Evolutionary conservation across 2,797 vertebrate genomes (phyloP), one percentile per base, ranked within the genome.

Genomic region (Coracias cyanogaster): DNA sequence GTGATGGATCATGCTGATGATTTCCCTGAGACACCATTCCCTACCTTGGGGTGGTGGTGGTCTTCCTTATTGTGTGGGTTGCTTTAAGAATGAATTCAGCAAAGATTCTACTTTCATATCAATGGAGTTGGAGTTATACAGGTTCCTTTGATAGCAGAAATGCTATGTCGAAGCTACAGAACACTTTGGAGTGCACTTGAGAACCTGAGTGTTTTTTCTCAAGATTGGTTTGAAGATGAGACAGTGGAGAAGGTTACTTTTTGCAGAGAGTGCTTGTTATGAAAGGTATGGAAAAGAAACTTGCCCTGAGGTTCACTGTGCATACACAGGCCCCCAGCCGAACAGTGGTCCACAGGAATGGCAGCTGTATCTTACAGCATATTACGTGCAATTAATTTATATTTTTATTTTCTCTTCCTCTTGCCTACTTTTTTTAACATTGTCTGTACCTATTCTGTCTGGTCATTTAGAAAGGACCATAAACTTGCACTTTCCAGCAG

Each of bases 401-500:
- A 22, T 88, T 69, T 90, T 61, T 12, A 43, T 54, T 88, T 86
- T 86, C 24, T 83, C 10, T 69, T 24, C 35, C 77, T 73, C 71
- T 41, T 69, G 6, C 9, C 41, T 71, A 28, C 14, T 11, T 74
- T 61, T 72, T 76, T 39, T 10, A 82, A 65, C 13, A 49, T 66
- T 84, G 7, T 13, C 31, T 69, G 9, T 73, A 92, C 80, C 39
- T 80, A 24, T 86, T 69, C 46, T 82, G 52, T 71, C 14, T 69
- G 26, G 33, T 90, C 60, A 33, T 95, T 95, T 96, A 86, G 71
- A 87, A 87, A 92, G 52, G 70, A 86, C 66, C 81, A 79, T 81
- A 92, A 97, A 87, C 54, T 78, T 82, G 55, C 31, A 74, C 66
- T 93, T 96, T 35, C 67, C 54, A 73, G 33, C 20, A 72, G 60